Evolutionary conservation across 1,140 invertebrate genomes (phyloP).

Genomic region (Danaus plexippus): DNA sequence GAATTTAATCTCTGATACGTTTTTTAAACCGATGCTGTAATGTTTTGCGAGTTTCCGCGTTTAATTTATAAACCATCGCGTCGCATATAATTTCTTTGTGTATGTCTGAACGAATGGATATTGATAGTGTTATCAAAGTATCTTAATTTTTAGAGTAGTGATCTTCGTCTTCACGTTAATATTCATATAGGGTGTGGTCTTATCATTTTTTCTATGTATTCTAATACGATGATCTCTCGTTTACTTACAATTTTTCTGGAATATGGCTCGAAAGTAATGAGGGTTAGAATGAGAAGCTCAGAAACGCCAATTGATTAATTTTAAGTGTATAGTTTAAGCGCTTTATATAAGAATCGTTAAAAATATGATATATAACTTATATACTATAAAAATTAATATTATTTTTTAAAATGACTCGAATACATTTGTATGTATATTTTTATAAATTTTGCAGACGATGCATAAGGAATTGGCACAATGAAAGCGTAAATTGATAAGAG

Average conservation of each 20-base stretch:
- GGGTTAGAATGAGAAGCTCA: slow-evolving; percentile 52
- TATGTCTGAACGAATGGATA: slow-evolving; percentile 56
- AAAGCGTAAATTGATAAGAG: slow-evolving; percentile 32
- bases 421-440: slow-evolving; percentile 68
- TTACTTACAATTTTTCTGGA: slow-evolving; percentile 70
- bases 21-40: too few relatives aligned
- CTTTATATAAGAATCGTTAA: slow-evolving; percentile 54
- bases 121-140: slow-evolving; percentile 38
- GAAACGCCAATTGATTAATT: slow-evolving; percentile 61
- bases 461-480: slow-evolving; percentile 62
- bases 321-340: slow-evolving; percentile 55
- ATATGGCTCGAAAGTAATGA: slow-evolving; percentile 40
- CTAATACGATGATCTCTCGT: slow-evolving; percentile 58
- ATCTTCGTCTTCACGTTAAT: slow-evolving; percentile 41
- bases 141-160: slow-evolving; percentile 42
- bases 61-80: too few relatives aligned
- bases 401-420: slow-evolving; percentile 54
- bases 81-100: slow-evolving; percentile 20
- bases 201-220: slow-evolving; percentile 42
- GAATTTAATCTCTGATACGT: too few relatives aligned
- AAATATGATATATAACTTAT: slow-evolving; percentile 44
- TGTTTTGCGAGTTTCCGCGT: too few relatives aligned
- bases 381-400: slow-evolving; percentile 61
- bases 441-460: slow-evolving; percentile 59
- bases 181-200: slow-evolving; percentile 51